Conservation (phyloP, 2,113 vertebrate genomes). For the Parus major region DNA sequence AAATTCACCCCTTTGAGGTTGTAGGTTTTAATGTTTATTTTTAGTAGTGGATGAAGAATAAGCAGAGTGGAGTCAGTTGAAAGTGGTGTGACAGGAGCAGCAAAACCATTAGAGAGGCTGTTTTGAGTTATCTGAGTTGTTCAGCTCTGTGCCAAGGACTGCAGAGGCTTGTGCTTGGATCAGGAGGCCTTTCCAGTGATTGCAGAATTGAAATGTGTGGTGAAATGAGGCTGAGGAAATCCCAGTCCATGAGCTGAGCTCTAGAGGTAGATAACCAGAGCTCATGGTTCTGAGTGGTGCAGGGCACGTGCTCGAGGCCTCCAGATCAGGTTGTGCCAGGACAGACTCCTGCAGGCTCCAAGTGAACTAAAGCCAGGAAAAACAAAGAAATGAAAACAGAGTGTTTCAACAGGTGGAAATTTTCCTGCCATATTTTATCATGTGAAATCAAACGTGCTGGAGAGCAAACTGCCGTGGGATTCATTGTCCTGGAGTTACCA, state of each 20-base stretch:
- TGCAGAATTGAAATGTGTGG: background rate
- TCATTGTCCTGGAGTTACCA: background rate
- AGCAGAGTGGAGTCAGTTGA: background rate
- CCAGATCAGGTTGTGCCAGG: background rate
- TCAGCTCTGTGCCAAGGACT: background rate
- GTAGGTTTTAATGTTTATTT: background rate
- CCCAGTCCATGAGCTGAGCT: background rate
- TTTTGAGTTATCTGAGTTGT: background rate
- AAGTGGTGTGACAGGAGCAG: background rate
- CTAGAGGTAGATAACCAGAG: background rate
- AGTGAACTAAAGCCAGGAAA: conserved; percentile 14
- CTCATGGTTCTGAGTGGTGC: rapidly evolving
- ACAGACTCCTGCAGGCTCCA: background rate
- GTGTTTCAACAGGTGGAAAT: conserved; percentile 53
- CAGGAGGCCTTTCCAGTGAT: background rate
- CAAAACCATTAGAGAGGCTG: background rate
- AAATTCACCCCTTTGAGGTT: background rate
- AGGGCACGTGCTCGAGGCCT: background rate
- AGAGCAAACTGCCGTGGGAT: background rate
- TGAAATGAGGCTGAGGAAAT: background rate
- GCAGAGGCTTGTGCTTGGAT: background rate
- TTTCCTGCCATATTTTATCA: conserved; percentile 41
- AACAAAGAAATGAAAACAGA: conserved; percentile 47
- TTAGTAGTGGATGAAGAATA: background rate
- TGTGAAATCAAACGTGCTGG: background rate